phyloP scores from a whole-genome alignment of 2,888 invertebrate species.

The Euplagia quadripunctaria region DNA sequence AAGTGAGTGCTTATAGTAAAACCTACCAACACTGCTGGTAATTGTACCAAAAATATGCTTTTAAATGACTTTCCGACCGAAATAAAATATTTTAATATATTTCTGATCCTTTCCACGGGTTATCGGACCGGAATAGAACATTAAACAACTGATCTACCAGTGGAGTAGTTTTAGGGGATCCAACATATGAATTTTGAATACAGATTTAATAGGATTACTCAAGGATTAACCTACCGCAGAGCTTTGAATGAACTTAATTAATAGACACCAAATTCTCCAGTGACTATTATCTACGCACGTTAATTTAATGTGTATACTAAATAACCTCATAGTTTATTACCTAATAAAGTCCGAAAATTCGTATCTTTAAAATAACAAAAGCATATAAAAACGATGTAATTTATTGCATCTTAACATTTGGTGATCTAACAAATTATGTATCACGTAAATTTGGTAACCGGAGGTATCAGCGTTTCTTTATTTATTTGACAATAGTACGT shows the following conservation, averaged over 20 bases:
- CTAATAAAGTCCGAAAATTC: not conserved
- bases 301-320: too few species aligned
- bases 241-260: not conserved
- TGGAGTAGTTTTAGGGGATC: too few species aligned
- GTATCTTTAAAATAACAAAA: not conserved
- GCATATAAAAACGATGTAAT: constrained; percentile 12
- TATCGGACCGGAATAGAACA: too few species aligned
- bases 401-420: constrained; percentile 30
- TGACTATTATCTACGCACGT: not conserved
- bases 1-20: too few species aligned
- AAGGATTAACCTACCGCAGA: not conserved
- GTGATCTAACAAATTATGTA: constrained; percentile 35
- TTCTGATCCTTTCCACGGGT: too few species aligned
- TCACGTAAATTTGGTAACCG: constrained; percentile 43
- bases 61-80: too few species aligned
- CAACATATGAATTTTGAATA: not conserved
- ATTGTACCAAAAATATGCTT: too few species aligned
- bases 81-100: too few species aligned
- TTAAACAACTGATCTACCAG: too few species aligned
- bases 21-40: too few species aligned
- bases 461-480: constrained; percentile 46
- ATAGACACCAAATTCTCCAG: not conserved
- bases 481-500: constrained; percentile 59
- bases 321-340: not conserved
- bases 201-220: not conserved